These are phyloP conservation scores for Acyrthosiphon pisum DNA, from an alignment of 1,140 invertebrate genomes.

Conservation along the genomic window DNA sequence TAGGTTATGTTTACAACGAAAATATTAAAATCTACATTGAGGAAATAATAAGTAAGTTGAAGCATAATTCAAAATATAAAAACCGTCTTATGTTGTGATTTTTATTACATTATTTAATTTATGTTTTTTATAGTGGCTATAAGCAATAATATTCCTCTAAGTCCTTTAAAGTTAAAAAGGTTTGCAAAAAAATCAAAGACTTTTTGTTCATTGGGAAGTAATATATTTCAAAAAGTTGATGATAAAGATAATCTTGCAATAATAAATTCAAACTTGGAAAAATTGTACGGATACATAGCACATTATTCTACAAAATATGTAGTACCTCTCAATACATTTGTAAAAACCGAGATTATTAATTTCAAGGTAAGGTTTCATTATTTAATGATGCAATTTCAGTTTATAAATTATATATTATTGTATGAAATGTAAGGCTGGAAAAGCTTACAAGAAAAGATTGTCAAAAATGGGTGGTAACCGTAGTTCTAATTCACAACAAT, in stretches of 20 bases:
- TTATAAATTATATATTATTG: neutral
- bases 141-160: neutral
- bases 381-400: neutral
- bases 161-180: neutral
- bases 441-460: neutral
- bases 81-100: neutral
- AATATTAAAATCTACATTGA: neutral
- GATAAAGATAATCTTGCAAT: neutral
- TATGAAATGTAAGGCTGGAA: neutral
- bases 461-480: neutral
- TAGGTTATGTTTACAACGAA: neutral
- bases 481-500: neutral
- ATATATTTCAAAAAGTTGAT: neutral
- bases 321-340: neutral
- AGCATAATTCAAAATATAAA: neutral
- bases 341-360: neutral
- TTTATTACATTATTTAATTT: neutral
- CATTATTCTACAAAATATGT: conserved; percentile 4
- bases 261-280: neutral
- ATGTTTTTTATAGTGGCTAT: neutral
- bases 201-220: neutral
- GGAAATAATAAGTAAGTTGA: neutral
- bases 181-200: neutral
- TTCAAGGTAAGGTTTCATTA: neutral
- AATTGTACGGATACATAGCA: neutral